phyloP scores from a whole-genome alignment of 1,140 invertebrate genomes.

The Armadillidium nasatum region DNA sequence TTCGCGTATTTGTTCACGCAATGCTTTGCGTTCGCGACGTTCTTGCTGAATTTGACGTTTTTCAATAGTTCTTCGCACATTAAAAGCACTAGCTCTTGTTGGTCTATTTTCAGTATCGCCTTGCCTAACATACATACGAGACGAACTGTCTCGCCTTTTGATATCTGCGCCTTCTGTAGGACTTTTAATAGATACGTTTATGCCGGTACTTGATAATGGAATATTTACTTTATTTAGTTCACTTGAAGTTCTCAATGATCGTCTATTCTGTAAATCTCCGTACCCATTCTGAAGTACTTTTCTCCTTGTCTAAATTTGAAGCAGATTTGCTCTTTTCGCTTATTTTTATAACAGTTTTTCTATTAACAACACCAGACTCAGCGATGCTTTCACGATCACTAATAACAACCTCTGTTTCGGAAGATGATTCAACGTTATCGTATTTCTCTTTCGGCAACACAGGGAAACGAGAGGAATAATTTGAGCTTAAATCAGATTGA shows the following conservation, averaged over 20 bases:
- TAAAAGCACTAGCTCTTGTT: conserved; percentile 41
- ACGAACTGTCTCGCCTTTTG: conserved; percentile 26
- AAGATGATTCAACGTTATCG: background rate
- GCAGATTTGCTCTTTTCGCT: conserved; percentile 43
- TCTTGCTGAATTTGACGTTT: conserved; percentile 43
- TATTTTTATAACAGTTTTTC: conserved; percentile 41
- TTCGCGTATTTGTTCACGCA: conserved; percentile 34
- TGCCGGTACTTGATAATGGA: conserved; percentile 13
- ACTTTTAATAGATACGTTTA: conserved; percentile 37
- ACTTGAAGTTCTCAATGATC: conserved; percentile 28
- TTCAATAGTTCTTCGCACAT: conserved; percentile 41
- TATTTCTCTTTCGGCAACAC: background rate
- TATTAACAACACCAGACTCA: conserved; percentile 36
- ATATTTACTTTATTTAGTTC: background rate
- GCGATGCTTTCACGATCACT: conserved; percentile 42
- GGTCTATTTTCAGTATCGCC: conserved; percentile 40
- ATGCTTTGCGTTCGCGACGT: conserved; percentile 34
- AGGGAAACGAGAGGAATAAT: background rate
- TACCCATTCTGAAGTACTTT: conserved; percentile 28
- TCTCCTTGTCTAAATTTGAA: conserved; percentile 20
- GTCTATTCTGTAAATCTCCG: conserved; percentile 30
- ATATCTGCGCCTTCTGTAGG: conserved; percentile 8
- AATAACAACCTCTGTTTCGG: conserved; percentile 36
- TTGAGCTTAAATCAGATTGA: background rate
- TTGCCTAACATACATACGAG: conserved; percentile 43